Conservation (phyloP, 2,888 invertebrate genomes). For the Drosophila barbarae region DNA sequence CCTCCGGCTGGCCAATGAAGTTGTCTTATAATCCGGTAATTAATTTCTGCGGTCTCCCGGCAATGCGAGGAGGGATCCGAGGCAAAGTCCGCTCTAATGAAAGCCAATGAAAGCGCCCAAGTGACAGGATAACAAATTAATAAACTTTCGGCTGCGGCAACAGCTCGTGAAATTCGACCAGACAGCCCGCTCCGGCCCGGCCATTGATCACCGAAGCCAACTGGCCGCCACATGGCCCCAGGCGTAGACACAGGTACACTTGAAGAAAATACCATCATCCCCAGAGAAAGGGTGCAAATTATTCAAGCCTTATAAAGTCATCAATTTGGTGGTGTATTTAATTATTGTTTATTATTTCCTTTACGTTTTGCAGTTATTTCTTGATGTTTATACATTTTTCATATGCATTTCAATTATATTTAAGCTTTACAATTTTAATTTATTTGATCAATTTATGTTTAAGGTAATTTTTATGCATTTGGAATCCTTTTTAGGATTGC, state of each 20-base stretch:
- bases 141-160: conserved; percentile 56
- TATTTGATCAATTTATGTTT: neutral
- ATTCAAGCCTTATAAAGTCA: neutral
- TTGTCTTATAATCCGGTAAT: conserved; percentile 73
- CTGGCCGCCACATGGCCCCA: conserved; percentile 28
- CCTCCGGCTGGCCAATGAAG: conserved; percentile 57
- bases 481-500: neutral
- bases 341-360: too few relatives aligned
- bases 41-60: conserved; percentile 66
- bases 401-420: neutral
- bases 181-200: conserved; percentile 9
- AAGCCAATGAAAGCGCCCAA: conserved; percentile 54
- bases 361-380: neutral
- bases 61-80: neutral
- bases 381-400: neutral
- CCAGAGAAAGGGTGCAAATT: neutral
- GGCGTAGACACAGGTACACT: neutral
- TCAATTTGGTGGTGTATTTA: neutral
- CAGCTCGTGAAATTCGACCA: conserved; percentile 35
- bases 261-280: neutral
- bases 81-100: conserved; percentile 25
- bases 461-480: neutral
- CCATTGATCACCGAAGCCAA: conserved; percentile 32
- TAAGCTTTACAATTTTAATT: neutral
- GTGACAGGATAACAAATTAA: conserved; percentile 72